Base-by-base conservation (phyloP, 2,888 invertebrate genomes). In the Drosophila paracracens region DNA sequence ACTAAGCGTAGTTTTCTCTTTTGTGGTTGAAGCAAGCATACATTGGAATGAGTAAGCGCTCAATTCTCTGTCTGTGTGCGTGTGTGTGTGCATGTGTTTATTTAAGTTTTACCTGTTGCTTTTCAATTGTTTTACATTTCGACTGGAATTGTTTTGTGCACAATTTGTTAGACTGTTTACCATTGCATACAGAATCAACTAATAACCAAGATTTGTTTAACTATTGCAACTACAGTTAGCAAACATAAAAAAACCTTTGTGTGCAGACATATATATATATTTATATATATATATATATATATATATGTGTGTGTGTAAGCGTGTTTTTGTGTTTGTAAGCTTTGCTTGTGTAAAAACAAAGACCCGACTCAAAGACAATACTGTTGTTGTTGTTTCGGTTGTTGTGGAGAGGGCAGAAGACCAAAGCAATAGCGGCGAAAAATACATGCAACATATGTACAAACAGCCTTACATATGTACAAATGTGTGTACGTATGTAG, bases 1-100 rank as follows among this genome's bases (percentile, higher is more conserved):
- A 87, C 71, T 69, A 69, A 63, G 72, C 80, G 82, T 81, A 89
- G 83, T 87, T 88, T 88, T 88, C 87, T 88, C 87, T 88, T 87
- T 89, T 88, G 89, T 78, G 88, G 83, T 82, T 71, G 56, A 72
- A 72, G 64, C 72, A 76, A 73, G 53, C 69, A 66, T 51, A 58
- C 58, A 63, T n/a, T 53, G 57, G 68, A 57, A 74, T 72, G 65
- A 73, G 68, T 70, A 65, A 68, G 79, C 73, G 69, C 65, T 68
- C 79, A 79, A 33, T 70, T 76, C 43, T 62, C 40, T 50, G 52
- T 25, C 31, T 8, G 43, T 66, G 54, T 67, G 18, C 2, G 16
- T 36, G 56, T 72, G 65, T 53, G 51, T 54, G 75, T 72, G 53
- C 69, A 59, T 71, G 67, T 74, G 52, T 79, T 59, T 75, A 76